A percentile compares a stretch with the other conserved stretches of the same genome.
Conservation (phyloP, 2,888 invertebrate genomes). For the Ochropleura leucogaster region DNA sequence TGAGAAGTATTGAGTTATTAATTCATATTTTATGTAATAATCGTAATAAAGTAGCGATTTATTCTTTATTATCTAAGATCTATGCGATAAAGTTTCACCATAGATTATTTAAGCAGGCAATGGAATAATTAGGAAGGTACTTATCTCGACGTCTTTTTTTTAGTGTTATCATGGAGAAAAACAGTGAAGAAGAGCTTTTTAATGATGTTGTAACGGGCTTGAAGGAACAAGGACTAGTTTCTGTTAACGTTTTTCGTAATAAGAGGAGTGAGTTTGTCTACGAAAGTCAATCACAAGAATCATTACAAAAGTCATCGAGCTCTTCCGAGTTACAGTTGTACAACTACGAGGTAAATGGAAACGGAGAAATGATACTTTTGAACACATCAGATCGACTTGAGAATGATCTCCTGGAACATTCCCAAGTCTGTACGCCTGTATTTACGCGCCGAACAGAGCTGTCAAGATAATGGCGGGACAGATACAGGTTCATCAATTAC, state of each 20-base stretch:
- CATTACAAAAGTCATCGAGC: conserved; percentile 8
- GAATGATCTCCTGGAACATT: conserved; percentile 7
- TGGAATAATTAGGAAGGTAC: not conserved
- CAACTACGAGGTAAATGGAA: conserved; percentile 12
- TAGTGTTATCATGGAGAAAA: conserved; percentile 20
- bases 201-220: conserved; percentile 12
- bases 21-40: not conserved
- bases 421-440: not conserved
- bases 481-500: conserved; percentile 5
- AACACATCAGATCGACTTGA: conserved; percentile 8
- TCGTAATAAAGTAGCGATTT: not conserved
- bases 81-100: conserved; percentile 1
- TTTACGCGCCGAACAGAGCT: conserved; percentile 4
- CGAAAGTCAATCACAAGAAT: conserved; percentile 24
- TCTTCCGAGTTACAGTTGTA: conserved; percentile 23
- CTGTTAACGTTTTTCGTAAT: conserved; percentile 17
- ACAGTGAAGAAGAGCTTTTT: conserved; percentile 25
- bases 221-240: conserved; percentile 16
- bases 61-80: not conserved
- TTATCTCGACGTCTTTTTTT: conserved; percentile 9
- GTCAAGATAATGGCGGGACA: conserved; percentile 7
- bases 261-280: conserved; percentile 17
- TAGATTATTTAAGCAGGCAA: not conserved
- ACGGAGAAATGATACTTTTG: conserved; percentile 19
- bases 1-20: conserved; percentile 1